Evolutionary conservation across 2,888 invertebrate genomes (phyloP), one percentile per base, ranked within the genome.

Genomic region (Axea sp.): DNA sequence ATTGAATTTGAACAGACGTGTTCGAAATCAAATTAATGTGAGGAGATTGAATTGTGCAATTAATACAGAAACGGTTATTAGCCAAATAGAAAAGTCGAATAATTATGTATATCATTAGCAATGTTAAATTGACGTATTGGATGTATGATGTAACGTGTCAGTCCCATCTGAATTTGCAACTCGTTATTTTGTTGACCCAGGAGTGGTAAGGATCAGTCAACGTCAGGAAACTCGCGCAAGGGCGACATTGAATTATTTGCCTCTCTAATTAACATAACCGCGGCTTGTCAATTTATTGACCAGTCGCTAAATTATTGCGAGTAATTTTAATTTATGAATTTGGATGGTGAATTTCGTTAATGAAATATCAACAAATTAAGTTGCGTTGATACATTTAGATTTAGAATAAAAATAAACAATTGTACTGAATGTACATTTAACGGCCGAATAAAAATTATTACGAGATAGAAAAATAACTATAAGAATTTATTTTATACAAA

Each of bases 171-270:
- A 71, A 62, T 71, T 71, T 62, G 31, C 69, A 60, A 69, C 60
- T 60, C 69, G 55, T 53, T 69, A 62, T 69, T 69, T 62, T 69
- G 62, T 62, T 62, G 53, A 69, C 55, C 69, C 60, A 62, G 49
- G 69, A 62, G 47, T 69, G 55, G 69, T 55, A 69, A 69, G 62
- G 62, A 69, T 69, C 60, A 69, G 53, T 69, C 69, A 71, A 53
- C 55, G 69, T 62, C 69, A 71, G 53, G 49, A 57, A 68, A 69
- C 57, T 51, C 28, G 64, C 43, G 55, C 75, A 45, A 75, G 67
- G 53, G 62, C 68, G 69, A 59, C 43, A 28, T 59, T 76, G 78
- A 77, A 77, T 78, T 77, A 79, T 77, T 76, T 76, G 76, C 73
- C 60, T 68, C 47, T 47, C 19, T 72, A 72, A 79, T 79, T 79